Conservation (phyloP, 2,797 vertebrate genomes). For the Sus cebifrons region DNA sequence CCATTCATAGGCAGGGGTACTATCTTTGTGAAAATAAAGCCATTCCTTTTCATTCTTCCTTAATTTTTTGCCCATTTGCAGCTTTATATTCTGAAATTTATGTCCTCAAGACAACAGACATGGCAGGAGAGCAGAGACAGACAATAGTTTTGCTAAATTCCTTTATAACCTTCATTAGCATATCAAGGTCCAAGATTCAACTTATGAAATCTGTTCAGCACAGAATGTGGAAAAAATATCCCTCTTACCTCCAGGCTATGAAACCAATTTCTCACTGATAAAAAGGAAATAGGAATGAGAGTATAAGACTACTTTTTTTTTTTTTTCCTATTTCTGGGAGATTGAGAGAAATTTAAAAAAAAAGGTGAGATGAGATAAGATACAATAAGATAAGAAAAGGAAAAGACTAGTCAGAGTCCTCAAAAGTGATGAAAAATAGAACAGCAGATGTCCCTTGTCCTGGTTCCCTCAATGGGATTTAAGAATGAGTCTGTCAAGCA, state of each 20-base stretch:
- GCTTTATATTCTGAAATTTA: background rate
- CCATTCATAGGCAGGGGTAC: background rate
- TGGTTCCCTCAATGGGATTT: background rate
- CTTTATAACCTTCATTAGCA: background rate
- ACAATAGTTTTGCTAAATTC: background rate
- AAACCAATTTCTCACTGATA: background rate
- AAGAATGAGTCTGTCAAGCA: background rate
- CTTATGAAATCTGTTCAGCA: background rate
- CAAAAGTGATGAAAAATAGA: background rate
- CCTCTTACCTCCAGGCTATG: background rate
- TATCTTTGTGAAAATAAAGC: background rate
- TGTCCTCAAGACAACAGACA: background rate
- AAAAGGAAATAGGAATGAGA: background rate
- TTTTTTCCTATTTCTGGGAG: background rate
- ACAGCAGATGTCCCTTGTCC: background rate
- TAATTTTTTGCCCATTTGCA: constrained; percentile 27
- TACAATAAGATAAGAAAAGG: background rate
- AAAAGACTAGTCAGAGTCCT: background rate
- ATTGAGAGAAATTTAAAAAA: constrained; percentile 35
- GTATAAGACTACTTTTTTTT: background rate
- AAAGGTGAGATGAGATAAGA: background rate
- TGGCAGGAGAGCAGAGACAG: background rate
- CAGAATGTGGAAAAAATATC: background rate
- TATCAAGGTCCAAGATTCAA: background rate
- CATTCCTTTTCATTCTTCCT: constrained; percentile 46